These are phyloP conservation scores for Sciurus niger DNA, from an alignment of 2,113 vertebrate species.

Conservation along the genomic window DNA sequence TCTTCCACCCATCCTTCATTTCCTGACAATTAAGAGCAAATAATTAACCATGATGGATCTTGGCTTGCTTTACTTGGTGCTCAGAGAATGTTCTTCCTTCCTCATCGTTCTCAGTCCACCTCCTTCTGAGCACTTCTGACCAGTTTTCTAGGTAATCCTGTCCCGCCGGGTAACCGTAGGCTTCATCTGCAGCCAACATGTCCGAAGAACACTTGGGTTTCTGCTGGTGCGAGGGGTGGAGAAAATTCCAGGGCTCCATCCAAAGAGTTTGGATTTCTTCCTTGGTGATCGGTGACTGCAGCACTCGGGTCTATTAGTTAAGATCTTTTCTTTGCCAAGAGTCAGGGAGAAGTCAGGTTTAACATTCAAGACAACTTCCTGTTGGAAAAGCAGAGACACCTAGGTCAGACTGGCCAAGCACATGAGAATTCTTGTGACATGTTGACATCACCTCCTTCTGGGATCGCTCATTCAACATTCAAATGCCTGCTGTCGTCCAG, in stretches of 20 bases:
- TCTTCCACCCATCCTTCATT: slow-evolving; percentile 84
- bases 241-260: slow-evolving; percentile 17
- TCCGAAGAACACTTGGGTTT: slow-evolving; percentile 5
- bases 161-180: slow-evolving; percentile 54
- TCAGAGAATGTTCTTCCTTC: slow-evolving; percentile 55
- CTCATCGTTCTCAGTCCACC: slow-evolving; percentile 70
- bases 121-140: slow-evolving; percentile 68
- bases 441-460: not conserved
- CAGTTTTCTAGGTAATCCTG: slow-evolving; percentile 73
- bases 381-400: not conserved
- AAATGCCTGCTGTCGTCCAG: not conserved
- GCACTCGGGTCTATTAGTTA: slow-evolving; percentile 6
- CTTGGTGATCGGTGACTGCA: not conserved
- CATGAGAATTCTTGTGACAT: not conserved
- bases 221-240: not conserved
- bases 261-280: not conserved
- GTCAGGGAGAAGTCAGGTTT: not conserved
- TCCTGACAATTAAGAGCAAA: slow-evolving; percentile 89
- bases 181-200: not conserved
- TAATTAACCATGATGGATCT: slow-evolving; percentile 88
- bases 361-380: not conserved
- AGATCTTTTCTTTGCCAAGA: slow-evolving; percentile 54
- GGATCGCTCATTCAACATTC: not conserved
- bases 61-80: slow-evolving; percentile 79
- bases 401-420: not conserved